Conservation (phyloP, 2,888 invertebrate genomes). For the Rhingia campestris region DNA sequence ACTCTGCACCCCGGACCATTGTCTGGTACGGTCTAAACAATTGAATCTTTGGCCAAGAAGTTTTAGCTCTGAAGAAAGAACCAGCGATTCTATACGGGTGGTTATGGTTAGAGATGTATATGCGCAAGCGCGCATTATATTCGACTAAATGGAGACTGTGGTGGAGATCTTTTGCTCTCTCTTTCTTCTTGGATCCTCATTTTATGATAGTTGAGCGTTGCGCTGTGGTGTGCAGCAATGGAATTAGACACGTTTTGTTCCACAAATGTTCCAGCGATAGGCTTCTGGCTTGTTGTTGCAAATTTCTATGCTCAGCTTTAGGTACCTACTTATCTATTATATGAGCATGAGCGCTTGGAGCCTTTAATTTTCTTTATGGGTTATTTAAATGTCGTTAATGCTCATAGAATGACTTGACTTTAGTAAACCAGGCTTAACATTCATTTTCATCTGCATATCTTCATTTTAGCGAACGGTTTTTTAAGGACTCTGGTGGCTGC, state of each 20-base stretch:
- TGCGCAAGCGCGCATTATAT: constrained; percentile 47
- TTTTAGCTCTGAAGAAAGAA: constrained; percentile 17
- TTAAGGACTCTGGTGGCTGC: constrained; percentile 16
- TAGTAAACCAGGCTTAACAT: constrained; percentile 48
- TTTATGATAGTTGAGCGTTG: constrained; percentile 54
- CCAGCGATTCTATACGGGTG: constrained; percentile 15
- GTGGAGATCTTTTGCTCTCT: background rate
- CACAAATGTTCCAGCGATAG: constrained; percentile 70
- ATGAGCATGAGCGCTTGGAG: constrained; percentile 47
- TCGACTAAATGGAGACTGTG: constrained; percentile 30
- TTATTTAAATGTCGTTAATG: constrained; percentile 82
- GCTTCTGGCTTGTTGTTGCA: constrained; percentile 56
- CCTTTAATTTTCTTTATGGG: constrained; percentile 74
- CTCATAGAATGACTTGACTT: constrained; percentile 78
- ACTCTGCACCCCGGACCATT: constrained; percentile 33
- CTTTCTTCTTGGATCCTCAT: constrained; percentile 43
- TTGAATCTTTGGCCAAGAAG: constrained; percentile 61
- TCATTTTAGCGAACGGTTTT: constrained; percentile 78
- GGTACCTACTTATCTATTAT: constrained; percentile 58
- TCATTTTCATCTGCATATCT: constrained; percentile 81
- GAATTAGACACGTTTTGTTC: constrained; percentile 73
- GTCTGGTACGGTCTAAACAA: constrained; percentile 58
- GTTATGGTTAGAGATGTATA: background rate
- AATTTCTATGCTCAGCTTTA: constrained; percentile 38
- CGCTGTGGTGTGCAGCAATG: constrained; percentile 34